A percentile compares a stretch with the other conserved stretches of the same genome.
Conservation (phyloP, 2,797 vertebrate species). For the Limosa lapponica region DNA sequence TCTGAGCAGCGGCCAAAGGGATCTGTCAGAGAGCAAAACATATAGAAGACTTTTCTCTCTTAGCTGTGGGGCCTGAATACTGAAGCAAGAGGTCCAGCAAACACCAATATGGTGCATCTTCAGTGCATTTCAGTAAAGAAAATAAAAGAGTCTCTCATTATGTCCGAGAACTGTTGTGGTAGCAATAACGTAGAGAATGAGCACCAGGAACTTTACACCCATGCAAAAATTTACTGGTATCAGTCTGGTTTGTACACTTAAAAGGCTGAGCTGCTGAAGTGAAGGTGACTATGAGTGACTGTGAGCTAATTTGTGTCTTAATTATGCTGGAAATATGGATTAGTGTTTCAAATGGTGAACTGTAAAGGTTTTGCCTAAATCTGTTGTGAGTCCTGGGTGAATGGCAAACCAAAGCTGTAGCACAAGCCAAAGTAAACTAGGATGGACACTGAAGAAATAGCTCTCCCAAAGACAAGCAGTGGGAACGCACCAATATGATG, state of each 20-base stretch:
- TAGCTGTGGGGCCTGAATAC: not conserved
- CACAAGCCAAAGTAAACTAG: not conserved
- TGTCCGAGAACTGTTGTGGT: not conserved
- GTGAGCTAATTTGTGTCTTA: not conserved
- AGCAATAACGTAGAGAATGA: not conserved
- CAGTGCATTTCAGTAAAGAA: not conserved
- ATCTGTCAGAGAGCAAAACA: slow-evolving; percentile 27
- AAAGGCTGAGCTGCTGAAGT: not conserved
- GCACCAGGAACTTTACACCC: not conserved
- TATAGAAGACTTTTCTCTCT: slow-evolving; percentile 6
- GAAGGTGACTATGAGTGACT: not conserved
- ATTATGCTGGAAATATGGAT: not conserved
- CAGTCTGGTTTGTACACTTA: not conserved
- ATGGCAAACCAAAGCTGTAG: not conserved
- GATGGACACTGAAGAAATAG: not conserved
- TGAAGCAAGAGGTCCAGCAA: not conserved
- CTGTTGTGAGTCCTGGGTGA: not conserved
- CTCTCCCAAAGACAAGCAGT: not conserved
- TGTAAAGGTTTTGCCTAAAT: not conserved
- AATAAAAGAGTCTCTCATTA: not conserved
- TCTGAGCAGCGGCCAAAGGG: slow-evolving; percentile 27
- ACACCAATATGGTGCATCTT: not conserved
- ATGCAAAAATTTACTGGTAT: not conserved
- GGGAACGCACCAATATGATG: not conserved
- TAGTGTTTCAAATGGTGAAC: not conserved